A percentile compares a stretch with the other conserved stretches of the same genome.
Evolutionary conservation across 2,113 vertebrate species (phyloP).

Genomic region (Anhinga rufa): DNA sequence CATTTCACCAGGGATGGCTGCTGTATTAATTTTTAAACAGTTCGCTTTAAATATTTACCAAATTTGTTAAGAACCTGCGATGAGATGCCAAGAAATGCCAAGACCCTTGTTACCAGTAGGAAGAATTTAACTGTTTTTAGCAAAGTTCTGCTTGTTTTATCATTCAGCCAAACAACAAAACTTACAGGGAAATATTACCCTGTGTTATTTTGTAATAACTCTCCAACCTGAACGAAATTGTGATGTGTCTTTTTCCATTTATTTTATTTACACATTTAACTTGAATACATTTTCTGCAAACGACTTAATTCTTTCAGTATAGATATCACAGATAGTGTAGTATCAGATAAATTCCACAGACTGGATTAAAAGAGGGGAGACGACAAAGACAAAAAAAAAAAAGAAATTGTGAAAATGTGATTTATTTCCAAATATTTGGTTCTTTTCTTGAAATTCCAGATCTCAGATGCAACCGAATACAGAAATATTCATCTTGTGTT

Average conservation of each 20-base stretch:
- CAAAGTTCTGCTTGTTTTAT: background rate
- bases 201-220: background rate
- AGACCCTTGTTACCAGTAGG: background rate
- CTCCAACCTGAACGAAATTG: background rate
- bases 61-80: background rate
- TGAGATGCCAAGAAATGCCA: background rate
- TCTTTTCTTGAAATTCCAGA: background rate
- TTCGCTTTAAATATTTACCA: slow-evolving; percentile 43
- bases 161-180: background rate
- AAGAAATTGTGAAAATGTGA: background rate
- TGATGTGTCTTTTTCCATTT: background rate
- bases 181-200: background rate
- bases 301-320: background rate
- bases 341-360: background rate
- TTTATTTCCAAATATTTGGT: background rate
- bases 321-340: no score
- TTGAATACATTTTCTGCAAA: background rate
- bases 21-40: slow-evolving; percentile 51
- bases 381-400: background rate
- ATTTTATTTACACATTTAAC: background rate
- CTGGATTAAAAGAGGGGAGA: background rate
- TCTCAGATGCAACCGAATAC: background rate
- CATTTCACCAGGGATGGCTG: background rate
- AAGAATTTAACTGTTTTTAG: background rate
- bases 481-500: background rate